A percentile compares a stretch with the other conserved stretches of the same genome.
phyloP scores from a whole-genome alignment of 30 jellyfish, hydroid and myxozoan genomes.

The Pelagia noctiluca region DNA sequence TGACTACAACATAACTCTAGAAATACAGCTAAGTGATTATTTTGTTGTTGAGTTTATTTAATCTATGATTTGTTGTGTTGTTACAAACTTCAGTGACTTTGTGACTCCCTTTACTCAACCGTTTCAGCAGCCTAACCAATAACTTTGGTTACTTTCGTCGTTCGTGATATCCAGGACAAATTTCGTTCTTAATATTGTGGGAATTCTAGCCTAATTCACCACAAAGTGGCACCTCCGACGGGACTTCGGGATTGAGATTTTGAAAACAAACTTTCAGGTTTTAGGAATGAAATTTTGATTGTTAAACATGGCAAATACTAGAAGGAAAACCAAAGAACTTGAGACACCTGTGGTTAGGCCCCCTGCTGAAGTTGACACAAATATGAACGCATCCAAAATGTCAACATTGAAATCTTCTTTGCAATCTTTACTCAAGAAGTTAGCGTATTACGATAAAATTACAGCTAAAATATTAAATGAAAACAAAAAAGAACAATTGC shows the following conservation, averaged over 20 bases:
- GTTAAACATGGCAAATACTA: background rate
- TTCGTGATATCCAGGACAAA: no score
- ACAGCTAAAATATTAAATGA: background rate
- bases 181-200: no score
- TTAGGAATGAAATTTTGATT: background rate
- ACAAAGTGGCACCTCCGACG: slow-evolving; percentile 13
- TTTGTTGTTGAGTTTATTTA: no score
- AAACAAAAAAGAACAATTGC: slow-evolving; percentile 1
- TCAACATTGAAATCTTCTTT: slow-evolving; percentile 1
- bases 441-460: background rate
- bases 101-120: no score
- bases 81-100: no score
- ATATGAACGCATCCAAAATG: slow-evolving; percentile 1
- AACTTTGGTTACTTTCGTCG: no score
- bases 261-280: background rate
- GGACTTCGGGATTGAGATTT: slow-evolving; percentile 2
- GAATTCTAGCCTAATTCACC: no score
- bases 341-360: slow-evolving; percentile 7
- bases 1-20: no score
- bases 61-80: no score
- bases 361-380: slow-evolving; percentile 8
- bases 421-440: background rate
- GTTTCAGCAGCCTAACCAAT: no score
- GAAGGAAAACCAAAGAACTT: background rate
- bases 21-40: no score